Evolutionary conservation across 1,140 invertebrate species (phyloP), one percentile per base, ranked within the genome.

Genomic region (Drosophila novamexicana): DNA sequence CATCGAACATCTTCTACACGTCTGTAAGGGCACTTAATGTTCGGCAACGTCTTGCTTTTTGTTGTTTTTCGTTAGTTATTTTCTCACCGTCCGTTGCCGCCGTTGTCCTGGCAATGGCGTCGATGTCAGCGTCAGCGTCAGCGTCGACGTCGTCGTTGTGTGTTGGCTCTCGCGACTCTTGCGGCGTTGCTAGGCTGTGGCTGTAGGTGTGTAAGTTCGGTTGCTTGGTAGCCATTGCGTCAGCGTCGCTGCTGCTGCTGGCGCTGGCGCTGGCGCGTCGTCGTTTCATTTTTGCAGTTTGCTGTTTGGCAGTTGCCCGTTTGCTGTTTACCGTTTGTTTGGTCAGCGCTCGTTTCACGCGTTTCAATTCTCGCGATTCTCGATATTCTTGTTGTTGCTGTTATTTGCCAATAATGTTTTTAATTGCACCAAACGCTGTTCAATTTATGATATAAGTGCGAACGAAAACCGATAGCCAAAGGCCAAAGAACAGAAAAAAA

Each of bases 351-450:
- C 42, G 75, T 69, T 70, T 77, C 64, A 64, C 69, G 74, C 69
- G 76, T 64, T 86, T 61, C 77, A 70, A 71, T 84, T 77, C 69
- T 80, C 29, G 70, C 79, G 71, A 83, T 79, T 68, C 71, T 52
- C 59, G 72, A 61, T 69, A n/a, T 47, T 16, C 12, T 57, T 65
- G 47, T 45, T 29, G 4, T 36, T 71, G 42, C 18, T 44, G 16
- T 37, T 66, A 34, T 36, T 32, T 10, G 39, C 7, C 49, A 45
- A 39, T 18, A 63, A 47, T 61, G 42, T 16, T 47, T 54, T 59
- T 50, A 53, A 66, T 58, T 58, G 69, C 53, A 58, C 29, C 39
- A 54, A 59, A 59, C 42, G 47, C 9, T 34, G 18, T 45, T 32
- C 39, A 52, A 47, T 40, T 73, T 54, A 59, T 72, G 69, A 72